phyloP scores from a whole-genome alignment of 2,113 vertebrate genomes.

The Ranitomeya variabilis region DNA sequence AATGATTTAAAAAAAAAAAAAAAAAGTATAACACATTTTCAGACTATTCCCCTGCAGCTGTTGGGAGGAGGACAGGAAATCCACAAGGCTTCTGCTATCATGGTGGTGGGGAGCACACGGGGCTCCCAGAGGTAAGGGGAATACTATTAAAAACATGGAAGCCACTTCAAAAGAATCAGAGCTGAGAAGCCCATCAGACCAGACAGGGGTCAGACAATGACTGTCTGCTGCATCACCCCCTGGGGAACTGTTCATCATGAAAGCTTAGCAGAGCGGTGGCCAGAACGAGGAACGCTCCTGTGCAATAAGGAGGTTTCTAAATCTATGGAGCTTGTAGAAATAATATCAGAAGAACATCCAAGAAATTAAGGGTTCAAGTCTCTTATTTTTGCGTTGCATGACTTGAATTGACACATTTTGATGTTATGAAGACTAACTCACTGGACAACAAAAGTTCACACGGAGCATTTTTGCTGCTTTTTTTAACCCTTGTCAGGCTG shows the following conservation, averaged over 20 bases:
- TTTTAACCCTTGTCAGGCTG: no score
- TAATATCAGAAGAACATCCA: neutral
- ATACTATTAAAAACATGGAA: constrained; percentile 13
- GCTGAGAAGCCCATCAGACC: constrained; percentile 1
- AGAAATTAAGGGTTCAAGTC: no score
- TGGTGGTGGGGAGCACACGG: neutral
- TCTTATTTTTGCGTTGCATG: no score
- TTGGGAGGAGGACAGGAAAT: neutral
- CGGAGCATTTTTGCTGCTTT: no score
- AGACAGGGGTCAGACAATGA: constrained; percentile 49
- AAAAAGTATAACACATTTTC: neutral
- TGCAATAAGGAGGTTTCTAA: neutral
- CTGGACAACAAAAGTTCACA: no score
- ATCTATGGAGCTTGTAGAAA: neutral
- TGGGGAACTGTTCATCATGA: constrained; percentile 6
- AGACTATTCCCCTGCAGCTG: neutral
- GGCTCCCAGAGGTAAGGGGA: neutral
- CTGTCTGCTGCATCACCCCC: constrained; percentile 29
- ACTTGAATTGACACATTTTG: no score
- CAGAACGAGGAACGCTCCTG: neutral
- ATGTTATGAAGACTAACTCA: no score
- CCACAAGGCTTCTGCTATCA: neutral
- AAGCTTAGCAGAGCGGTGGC: neutral
- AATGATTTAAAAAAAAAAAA: neutral
- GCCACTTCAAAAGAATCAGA: constrained; percentile 19